Conservation (phyloP, 1,140 invertebrate species). For the Diorhabda elongata region DNA sequence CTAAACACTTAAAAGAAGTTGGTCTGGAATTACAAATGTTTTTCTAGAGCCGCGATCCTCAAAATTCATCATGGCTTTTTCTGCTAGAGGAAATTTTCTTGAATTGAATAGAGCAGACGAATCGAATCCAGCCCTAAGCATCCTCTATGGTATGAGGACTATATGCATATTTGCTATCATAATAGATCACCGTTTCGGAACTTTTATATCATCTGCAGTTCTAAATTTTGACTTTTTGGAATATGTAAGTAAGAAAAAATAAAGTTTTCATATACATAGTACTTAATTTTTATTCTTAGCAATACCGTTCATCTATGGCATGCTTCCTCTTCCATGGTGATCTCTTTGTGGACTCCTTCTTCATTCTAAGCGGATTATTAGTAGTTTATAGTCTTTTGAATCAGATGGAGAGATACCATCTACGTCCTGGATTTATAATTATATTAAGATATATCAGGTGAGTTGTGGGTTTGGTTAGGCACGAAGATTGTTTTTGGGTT, state of each 20-base stretch:
- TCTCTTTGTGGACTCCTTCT: conserved; percentile 63
- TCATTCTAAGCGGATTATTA: conserved; percentile 57
- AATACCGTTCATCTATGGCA: conserved; percentile 41
- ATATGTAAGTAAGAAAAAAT: conserved; percentile 41
- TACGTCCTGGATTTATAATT: conserved; percentile 49
- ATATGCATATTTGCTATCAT: conserved; percentile 52
- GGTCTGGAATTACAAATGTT: too few relatives aligned
- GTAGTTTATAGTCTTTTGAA: conserved; percentile 52
- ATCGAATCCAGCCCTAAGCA: conserved; percentile 46
- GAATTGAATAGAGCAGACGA: conserved; percentile 47
- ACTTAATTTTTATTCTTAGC: conserved; percentile 31
- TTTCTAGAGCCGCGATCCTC: conserved; percentile 39
- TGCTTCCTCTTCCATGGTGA: conserved; percentile 55
- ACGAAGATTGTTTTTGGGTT: too few relatives aligned
- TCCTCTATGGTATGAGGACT: conserved; percentile 53
- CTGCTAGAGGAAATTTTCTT: conserved; percentile 47
- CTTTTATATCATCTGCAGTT: conserved; percentile 50
- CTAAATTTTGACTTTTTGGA: conserved; percentile 53
- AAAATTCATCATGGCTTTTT: conserved; percentile 48
- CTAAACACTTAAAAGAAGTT: too few relatives aligned
- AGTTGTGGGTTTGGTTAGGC: not conserved
- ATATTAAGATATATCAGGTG: conserved; percentile 55
- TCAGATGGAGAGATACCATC: conserved; percentile 47
- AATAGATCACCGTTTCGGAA: conserved; percentile 51
- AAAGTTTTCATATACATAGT: not conserved